These are phyloP conservation scores for Eilema depressum DNA, from an alignment of 2,888 invertebrate genomes.

Conservation along the genomic window DNA sequence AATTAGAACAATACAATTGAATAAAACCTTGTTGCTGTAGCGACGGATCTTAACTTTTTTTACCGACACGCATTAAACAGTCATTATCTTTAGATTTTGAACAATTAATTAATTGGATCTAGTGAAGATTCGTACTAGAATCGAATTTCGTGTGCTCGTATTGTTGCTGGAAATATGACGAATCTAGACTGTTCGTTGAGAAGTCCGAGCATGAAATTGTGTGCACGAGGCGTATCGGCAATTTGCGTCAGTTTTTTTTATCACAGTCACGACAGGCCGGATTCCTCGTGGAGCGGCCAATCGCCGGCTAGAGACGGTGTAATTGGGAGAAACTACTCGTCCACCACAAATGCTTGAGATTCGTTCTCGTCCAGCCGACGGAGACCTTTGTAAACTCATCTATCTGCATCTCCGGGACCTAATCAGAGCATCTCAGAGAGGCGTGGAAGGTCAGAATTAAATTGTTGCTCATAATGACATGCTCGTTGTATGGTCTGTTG, in stretches of 20 bases:
- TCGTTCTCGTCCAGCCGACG: conserved; percentile 66
- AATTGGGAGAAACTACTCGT: conserved; percentile 85
- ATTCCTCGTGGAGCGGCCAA: conserved; percentile 81
- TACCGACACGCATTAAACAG: conserved; percentile 67
- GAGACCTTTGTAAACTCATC: conserved; percentile 67
- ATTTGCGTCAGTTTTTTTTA: conserved; percentile 86
- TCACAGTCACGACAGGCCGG: conserved; percentile 85
- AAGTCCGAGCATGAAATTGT: conserved; percentile 85
- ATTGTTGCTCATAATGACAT: conserved; percentile 76
- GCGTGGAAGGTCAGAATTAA: conserved; percentile 62
- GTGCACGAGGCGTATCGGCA: conserved; percentile 86
- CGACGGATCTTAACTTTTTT: conserved; percentile 59
- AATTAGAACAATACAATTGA: conserved; percentile 76
- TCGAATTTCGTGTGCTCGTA: conserved; percentile 54
- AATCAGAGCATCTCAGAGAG: conserved; percentile 47
- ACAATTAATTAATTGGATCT: conserved; percentile 72
- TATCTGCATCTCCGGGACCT: conserved; percentile 41
- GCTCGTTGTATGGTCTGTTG: conserved; percentile 68
- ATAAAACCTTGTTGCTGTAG: conserved; percentile 56
- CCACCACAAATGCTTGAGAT: conserved; percentile 82
- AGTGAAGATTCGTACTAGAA: conserved; percentile 55
- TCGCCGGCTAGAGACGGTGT: conserved; percentile 82
- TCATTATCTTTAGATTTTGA: conserved; percentile 68
- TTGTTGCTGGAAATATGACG: conserved; percentile 78
- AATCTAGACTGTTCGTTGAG: conserved; percentile 80